Evolutionary conservation across 2,113 vertebrate species (phyloP), one percentile per base, ranked within the genome.

Genomic region (Perognathus longimembris): DNA sequence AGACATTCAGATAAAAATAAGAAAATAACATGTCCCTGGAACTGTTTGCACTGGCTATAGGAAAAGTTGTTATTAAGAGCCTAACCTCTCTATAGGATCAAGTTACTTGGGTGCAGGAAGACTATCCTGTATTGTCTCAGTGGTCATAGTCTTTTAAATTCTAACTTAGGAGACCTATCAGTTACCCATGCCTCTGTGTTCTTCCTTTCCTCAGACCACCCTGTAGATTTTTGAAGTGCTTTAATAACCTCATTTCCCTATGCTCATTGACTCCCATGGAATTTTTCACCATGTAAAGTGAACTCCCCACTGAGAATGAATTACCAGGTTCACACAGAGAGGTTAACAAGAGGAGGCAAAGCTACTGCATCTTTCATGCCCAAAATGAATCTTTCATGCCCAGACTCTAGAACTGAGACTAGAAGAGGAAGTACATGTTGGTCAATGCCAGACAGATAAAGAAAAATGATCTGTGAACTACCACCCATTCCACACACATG

Each of bases 371-470:
- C 45, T 45, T 45, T 45, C 45, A 45, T 45, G 45, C 45, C 45
- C 45, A 45, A 12, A 45, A 8, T 45, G 45, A 22, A 82, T 85
- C 64, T 89, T 95, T 87, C 86, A 92, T 21, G 54, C 74, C 21
- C 74, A 96, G 79, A 93, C 75, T 96, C 95, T 93, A 96, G 93
- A 95, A 95, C 88, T 66, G 76, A 96, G 26, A 85, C 61, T 57
- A 74, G 34, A 92, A n/a, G 38, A 66, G 17, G 66, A 24, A 86
- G 67, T 34, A 70, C 67, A 89, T 32, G 36, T 81, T 45, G 80
- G 66, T 73, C 30, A 61, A 71, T n/a, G 5, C n/a, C 64, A 89
- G 84, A 78, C 86, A 94, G 81, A 81, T 95, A 54, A 54, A 54
- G 91, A 95, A 89, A 93, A 92, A 96, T 85, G 82, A 97, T 86